A percentile compares a stretch with the other conserved stretches of the same genome.
phyloP scores from a whole-genome alignment of 2,888 invertebrate genomes.

The Cantharis rustica region DNA sequence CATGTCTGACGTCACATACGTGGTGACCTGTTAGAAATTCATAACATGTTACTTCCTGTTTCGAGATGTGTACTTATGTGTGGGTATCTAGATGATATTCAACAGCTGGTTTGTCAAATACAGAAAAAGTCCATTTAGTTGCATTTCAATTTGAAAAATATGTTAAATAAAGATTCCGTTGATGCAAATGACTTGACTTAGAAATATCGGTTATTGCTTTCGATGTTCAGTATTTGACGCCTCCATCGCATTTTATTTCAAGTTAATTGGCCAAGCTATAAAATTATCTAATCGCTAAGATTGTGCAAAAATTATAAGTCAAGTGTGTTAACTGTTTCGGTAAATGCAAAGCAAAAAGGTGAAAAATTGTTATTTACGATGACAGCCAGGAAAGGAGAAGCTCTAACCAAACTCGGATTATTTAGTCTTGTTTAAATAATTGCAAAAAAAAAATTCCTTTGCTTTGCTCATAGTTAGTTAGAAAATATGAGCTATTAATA shows the following conservation, averaged over 20 bases:
- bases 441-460: too few relatives aligned
- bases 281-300: background rate
- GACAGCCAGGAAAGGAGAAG: too few relatives aligned
- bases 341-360: background rate
- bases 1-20: conserved; percentile 17
- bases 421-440: too few relatives aligned
- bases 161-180: background rate
- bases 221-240: background rate
- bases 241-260: background rate
- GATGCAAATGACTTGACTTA: background rate
- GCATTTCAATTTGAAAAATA: background rate
- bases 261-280: background rate
- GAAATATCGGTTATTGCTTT: background rate
- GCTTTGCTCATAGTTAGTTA: too few relatives aligned
- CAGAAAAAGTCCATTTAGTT: conserved; percentile 1
- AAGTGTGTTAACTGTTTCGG: background rate
- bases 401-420: too few relatives aligned
- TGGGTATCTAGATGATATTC: conserved; percentile 23
- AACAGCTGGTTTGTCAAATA: conserved; percentile 10
- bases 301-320: background rate
- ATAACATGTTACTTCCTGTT: conserved; percentile 39
- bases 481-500: too few relatives aligned
- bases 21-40: conserved; percentile 36
- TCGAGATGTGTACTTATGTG: conserved; percentile 35
- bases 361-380: too few relatives aligned